Percentiles rank a stretch among this genome's conserved stretches.
phyloP scores from a whole-genome alignment of 2,888 invertebrate species.

The Acleris sparsana region DNA sequence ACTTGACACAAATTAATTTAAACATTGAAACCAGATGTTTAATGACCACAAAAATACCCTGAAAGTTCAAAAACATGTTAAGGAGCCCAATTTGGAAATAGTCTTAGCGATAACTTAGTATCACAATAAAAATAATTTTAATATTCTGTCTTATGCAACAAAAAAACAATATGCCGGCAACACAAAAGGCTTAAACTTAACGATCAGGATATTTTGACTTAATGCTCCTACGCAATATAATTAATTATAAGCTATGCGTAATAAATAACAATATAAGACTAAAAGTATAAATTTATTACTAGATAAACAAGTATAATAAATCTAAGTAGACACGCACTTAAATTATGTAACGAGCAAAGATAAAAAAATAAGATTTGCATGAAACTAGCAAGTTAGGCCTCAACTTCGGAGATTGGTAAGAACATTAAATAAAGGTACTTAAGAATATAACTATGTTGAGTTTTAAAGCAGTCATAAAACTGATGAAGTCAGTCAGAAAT shows the following conservation, averaged over 20 bases:
- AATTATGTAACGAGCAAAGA: slow-evolving; percentile 25
- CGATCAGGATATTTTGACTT: slow-evolving; percentile 23
- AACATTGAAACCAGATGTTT: background rate
- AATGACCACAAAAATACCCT: background rate
- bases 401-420: background rate
- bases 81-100: slow-evolving; percentile 1
- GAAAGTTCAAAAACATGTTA: background rate
- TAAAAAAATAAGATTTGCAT: slow-evolving; percentile 26
- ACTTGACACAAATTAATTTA: too few relatives aligned
- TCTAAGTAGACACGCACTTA: slow-evolving; percentile 16
- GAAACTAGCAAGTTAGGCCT: slow-evolving; percentile 13
- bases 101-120: background rate
- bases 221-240: slow-evolving; percentile 24
- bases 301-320: slow-evolving; percentile 30
- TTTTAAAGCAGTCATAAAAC: slow-evolving; percentile 1
- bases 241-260: slow-evolving; percentile 29
- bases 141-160: too few relatives aligned
- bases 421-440: background rate
- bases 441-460: background rate
- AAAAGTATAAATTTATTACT: slow-evolving; percentile 25
- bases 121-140: background rate
- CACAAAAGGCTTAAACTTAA: slow-evolving; percentile 4
- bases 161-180: background rate
- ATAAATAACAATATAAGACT: slow-evolving; percentile 23
- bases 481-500: slow-evolving; percentile 5